phyloP scores from a whole-genome alignment of 2,888 invertebrate genomes.

The Eupeodes luniger region DNA sequence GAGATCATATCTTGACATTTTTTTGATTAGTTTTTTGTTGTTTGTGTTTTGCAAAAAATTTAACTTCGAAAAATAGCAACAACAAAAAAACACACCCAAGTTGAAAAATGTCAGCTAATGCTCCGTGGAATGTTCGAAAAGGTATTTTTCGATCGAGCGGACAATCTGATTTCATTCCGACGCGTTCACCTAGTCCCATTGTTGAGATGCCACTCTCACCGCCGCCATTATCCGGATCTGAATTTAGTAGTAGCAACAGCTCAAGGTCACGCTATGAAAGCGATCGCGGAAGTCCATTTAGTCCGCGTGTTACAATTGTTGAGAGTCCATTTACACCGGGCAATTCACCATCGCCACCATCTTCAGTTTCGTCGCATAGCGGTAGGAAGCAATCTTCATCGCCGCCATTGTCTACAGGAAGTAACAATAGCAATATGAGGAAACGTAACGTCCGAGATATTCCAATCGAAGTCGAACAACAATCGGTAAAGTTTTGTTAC shows the following conservation, averaged over 20 bases:
- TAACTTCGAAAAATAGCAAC: conserved; percentile 3
- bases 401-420: conserved; percentile 71
- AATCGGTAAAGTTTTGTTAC: conserved; percentile 79
- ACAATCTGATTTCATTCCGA: conserved; percentile 83
- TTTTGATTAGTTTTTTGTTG: background rate
- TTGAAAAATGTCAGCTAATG: conserved; percentile 85
- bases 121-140: conserved; percentile 90
- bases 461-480: conserved; percentile 83
- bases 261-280: conserved; percentile 64
- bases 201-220: conserved; percentile 84
- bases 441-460: conserved; percentile 82
- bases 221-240: conserved; percentile 76
- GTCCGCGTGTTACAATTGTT: conserved; percentile 78
- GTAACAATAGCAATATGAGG: conserved; percentile 77
- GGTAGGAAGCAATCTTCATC: conserved; percentile 71
- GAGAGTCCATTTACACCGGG: conserved; percentile 77
- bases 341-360: conserved; percentile 79
- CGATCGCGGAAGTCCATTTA: conserved; percentile 76
- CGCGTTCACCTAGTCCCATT: conserved; percentile 83
- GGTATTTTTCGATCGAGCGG: conserved; percentile 85
- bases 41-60: background rate
- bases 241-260: conserved; percentile 50
- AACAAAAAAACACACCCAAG: conserved; percentile 6
- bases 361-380: conserved; percentile 76
- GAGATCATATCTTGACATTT: background rate